Conservation (phyloP, 2,797 vertebrate species). For the Zenarchopterus dispar region DNA sequence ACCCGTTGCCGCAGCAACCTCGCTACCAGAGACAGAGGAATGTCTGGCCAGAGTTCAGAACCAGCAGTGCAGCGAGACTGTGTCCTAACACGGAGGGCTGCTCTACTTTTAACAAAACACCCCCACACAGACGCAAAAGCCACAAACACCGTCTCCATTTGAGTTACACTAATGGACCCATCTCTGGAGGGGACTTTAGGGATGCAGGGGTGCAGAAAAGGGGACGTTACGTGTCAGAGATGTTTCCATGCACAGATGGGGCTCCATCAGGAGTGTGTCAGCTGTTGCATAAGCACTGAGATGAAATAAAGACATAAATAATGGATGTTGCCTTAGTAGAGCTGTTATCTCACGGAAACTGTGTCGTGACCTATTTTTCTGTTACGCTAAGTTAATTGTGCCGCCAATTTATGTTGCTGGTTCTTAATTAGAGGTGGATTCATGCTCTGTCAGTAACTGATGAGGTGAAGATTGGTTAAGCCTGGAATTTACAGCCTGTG, state of each 20-base stretch:
- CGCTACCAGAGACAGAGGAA: slow-evolving; percentile 56
- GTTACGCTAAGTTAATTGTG: neutral
- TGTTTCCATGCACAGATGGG: slow-evolving; percentile 31
- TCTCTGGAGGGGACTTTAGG: slow-evolving; percentile 21
- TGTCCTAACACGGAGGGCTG: slow-evolving; percentile 29
- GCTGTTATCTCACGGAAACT: slow-evolving; percentile 22
- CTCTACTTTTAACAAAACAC: slow-evolving; percentile 53
- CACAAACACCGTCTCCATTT: slow-evolving; percentile 19
- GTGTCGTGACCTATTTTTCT: slow-evolving; percentile 37
- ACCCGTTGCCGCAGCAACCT: slow-evolving; percentile 54
- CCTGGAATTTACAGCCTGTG: too few relatives aligned
- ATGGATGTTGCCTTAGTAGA: slow-evolving; percentile 24
- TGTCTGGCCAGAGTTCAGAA: slow-evolving; percentile 69
- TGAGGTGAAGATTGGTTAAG: too few relatives aligned
- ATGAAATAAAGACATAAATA: slow-evolving; percentile 46
- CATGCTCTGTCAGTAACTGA: too few relatives aligned
- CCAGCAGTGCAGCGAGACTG: slow-evolving; percentile 49
- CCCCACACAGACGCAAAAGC: slow-evolving; percentile 28
- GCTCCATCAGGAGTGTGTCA: slow-evolving; percentile 15
- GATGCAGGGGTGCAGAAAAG: neutral
- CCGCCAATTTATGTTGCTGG: neutral
- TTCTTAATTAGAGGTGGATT: neutral
- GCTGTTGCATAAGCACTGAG: slow-evolving; percentile 22
- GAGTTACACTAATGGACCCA: slow-evolving; percentile 33
- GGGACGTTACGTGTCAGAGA: slow-evolving; percentile 36